Evolutionary conservation across 2,113 vertebrate genomes (phyloP), one percentile per base, ranked within the genome.

Genomic region (Vulpes lagopus): DNA sequence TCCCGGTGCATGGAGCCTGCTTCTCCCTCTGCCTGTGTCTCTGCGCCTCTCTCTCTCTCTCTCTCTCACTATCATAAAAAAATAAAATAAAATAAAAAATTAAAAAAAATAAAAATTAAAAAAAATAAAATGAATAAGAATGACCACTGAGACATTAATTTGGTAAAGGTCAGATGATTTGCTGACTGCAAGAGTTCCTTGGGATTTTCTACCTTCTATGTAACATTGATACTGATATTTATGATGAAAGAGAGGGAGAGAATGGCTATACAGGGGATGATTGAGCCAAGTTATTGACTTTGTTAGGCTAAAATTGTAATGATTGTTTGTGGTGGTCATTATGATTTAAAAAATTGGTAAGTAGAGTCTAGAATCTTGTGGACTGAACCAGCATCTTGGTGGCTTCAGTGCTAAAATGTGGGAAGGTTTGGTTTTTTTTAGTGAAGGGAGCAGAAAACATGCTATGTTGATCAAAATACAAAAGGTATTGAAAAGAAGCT

Each of bases 161-260:
- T 81, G 85, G 57, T 74, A 59, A 87, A 89, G 7, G 8, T 84
- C 38, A 84, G 19, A n/a, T 49, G 32, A 60, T 17, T 97, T 96
- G 11, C 59, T 86, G 11, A 32, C 8, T 67, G 27, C 5, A 64
- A 30, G 35, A 11, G 20, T 60, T 51, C 15, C 49, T 93, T 5
- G 3, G 7, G 8, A 79, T 86, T 76, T 2, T 85, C 43, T 95
- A 3, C 55, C 62, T 89, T 91, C 38, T 83, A 9, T 23, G 53
- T 80, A 27, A 71, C 17, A 43, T 8, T 30, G 19, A 80, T 5
- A 4, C 3, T 67, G 30, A 19, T 38, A 76, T 86, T 96, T 96
- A 79, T 20, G 71, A 85, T 78, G 35, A 79, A 78, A 84, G 88
- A 82, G 25, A 53, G 19, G 14, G 11, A 85, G 9, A 38, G 65